phyloP scores from a whole-genome alignment of 2,797 vertebrate species.

The Vultur gryphus region DNA sequence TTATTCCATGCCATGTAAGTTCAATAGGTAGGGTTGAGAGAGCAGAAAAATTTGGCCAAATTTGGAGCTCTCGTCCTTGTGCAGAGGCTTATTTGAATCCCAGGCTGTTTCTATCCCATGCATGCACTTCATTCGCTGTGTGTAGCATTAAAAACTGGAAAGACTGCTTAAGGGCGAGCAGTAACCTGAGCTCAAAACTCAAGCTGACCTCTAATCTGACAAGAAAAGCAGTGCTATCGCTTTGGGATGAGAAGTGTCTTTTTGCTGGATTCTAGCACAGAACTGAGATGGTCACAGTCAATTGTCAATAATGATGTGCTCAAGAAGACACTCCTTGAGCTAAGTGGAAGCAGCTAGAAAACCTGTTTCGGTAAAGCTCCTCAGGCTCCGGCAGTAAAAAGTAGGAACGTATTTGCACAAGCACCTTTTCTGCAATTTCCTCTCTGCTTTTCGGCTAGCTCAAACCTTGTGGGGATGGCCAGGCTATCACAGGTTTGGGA shows the following conservation, averaged over 20 bases:
- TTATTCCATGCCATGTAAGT: neutral
- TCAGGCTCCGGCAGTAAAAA: neutral
- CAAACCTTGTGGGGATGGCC: neutral
- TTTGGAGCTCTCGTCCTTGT: neutral
- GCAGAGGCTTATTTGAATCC: neutral
- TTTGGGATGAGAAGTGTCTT: neutral
- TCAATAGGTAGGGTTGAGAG: neutral
- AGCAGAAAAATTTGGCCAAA: neutral
- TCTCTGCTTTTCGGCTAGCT: neutral
- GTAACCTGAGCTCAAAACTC: neutral
- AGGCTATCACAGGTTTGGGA: neutral
- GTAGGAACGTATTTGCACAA: neutral
- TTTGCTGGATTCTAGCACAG: neutral
- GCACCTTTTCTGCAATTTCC: neutral
- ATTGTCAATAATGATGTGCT: neutral
- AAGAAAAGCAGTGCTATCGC: neutral
- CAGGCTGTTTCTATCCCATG: neutral
- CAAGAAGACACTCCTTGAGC: neutral
- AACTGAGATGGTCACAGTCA: neutral
- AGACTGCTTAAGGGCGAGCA: neutral
- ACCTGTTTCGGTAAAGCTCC: neutral
- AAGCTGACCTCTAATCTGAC: neutral
- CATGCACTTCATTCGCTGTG: neutral
- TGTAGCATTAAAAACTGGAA: neutral
- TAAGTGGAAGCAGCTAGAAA: neutral